Evolutionary conservation across 2,888 invertebrate species (phyloP).

Genomic region (Alentia gelatinosa): DNA sequence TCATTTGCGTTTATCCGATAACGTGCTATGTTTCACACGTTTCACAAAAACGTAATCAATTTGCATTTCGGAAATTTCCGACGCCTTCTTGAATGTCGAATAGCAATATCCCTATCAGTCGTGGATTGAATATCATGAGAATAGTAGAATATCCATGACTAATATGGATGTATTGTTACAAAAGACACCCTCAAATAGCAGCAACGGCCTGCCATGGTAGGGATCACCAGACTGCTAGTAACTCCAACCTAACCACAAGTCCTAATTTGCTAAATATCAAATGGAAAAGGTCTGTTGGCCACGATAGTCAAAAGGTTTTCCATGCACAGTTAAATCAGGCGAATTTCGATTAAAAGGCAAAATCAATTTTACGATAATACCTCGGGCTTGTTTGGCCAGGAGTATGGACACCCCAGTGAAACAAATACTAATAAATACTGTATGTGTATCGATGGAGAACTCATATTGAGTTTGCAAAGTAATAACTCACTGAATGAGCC

Average conservation of each 20-base stretch:
- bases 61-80: no score
- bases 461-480: not conserved
- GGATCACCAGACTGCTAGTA: not conserved
- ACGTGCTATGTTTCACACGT: no score
- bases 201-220: not conserved
- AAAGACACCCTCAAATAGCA: no score
- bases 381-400: not conserved
- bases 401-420: not conserved
- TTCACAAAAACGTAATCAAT: no score
- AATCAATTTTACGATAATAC: not conserved
- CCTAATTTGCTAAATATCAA: constrained; percentile 27
- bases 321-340: not conserved
- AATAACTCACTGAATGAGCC: not conserved
- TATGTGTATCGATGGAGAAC: not conserved
- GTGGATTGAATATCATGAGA: no score
- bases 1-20: no score
- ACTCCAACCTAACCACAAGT: not conserved
- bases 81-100: no score
- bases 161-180: no score
- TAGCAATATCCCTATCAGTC: no score
- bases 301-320: not conserved
- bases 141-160: no score
- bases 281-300: not conserved
- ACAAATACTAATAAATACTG: not conserved
- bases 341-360: not conserved